Conservation (phyloP, 2,113 vertebrate genomes). For the Corapipo altera region DNA sequence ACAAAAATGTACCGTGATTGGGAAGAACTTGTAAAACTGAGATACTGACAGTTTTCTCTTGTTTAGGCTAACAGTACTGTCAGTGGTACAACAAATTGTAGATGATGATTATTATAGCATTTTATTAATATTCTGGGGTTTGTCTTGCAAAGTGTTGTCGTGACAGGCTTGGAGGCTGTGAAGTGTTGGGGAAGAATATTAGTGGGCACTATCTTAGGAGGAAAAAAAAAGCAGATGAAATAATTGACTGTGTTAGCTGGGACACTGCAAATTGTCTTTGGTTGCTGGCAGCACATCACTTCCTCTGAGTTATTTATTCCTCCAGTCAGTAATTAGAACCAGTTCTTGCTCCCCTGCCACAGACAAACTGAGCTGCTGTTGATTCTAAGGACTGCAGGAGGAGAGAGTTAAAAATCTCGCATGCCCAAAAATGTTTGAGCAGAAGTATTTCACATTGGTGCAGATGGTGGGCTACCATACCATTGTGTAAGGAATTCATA, state of each 20-base stretch:
- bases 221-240: not conserved
- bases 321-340: constrained; percentile 36
- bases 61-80: not conserved
- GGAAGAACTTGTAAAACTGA: not conserved
- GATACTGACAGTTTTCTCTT: not conserved
- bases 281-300: constrained; percentile 38
- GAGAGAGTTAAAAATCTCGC: not conserved
- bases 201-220: not conserved
- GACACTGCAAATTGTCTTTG: constrained; percentile 6
- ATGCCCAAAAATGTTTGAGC: not conserved
- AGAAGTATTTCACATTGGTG: not conserved
- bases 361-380: not conserved
- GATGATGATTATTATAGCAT: not conserved
- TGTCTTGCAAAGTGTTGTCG: not conserved
- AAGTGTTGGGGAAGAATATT: not conserved
- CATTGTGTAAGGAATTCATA: fast-evolving
- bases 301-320: constrained; percentile 46
- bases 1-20: not conserved
- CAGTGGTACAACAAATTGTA: not conserved
- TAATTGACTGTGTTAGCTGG: constrained; percentile 22
- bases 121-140: not conserved
- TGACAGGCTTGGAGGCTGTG: not conserved
- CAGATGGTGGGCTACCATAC: not conserved
- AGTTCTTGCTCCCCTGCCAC: not conserved
- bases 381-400: not conserved